Evolutionary conservation across 30 jellyfish, hydroid and myxozoan species (phyloP).

Genomic region (Hydractinia echinata): DNA sequence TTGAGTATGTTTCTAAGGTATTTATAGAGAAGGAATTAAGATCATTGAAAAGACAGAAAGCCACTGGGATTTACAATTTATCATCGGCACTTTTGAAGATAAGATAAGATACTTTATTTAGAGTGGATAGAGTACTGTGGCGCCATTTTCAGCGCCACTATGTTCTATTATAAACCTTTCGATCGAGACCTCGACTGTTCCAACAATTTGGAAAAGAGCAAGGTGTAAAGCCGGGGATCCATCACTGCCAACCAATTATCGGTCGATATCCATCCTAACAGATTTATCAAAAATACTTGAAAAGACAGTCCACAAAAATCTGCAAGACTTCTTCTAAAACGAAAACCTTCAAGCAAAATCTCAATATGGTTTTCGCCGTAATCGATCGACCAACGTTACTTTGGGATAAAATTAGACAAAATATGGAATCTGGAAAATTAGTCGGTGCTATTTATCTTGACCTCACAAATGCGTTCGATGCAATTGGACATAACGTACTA

Average conservation of each 20-base stretch:
- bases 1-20: too few relatives aligned
- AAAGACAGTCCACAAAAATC: neutral
- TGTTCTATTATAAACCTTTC: neutral
- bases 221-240: neutral
- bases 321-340: neutral
- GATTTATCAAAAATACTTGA: too few relatives aligned
- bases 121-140: neutral
- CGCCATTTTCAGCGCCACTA: neutral
- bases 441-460: too few relatives aligned
- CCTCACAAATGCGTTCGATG: too few relatives aligned
- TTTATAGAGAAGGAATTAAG: too few relatives aligned
- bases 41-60: too few relatives aligned
- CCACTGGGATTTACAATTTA: too few relatives aligned
- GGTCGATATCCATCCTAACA: neutral
- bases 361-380: slow-evolving; percentile 11
- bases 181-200: neutral
- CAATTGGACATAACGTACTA: too few relatives aligned
- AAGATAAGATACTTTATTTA: neutral
- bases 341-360: neutral
- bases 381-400: neutral
- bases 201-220: slow-evolving; percentile 10
- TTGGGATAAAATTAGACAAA: neutral
- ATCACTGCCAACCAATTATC: slow-evolving; percentile 8
- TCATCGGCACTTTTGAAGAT: neutral
- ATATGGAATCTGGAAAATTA: neutral